Base-by-base conservation (phyloP, 2,797 vertebrate species). In the Cuniculus paca region DNA sequence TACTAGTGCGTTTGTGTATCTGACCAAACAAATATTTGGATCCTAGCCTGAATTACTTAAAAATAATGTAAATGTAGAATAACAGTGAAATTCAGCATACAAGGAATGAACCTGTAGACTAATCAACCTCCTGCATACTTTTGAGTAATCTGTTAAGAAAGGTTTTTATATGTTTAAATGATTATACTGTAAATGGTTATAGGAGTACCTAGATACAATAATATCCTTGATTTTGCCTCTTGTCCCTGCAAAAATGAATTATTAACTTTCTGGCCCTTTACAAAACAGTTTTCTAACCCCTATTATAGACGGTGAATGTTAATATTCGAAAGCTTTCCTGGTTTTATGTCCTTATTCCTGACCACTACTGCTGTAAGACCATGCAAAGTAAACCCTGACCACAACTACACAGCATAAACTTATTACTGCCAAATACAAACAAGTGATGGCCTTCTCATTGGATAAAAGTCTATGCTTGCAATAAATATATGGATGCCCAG, bases 11-110 rank as follows among this genome's bases (percentile, higher is more conserved):
- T 36, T 36, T 80, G 8, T 58, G n/a, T 74, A 54, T 54, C 61
- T 91, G 52, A 95, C 14, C 79, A 95, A 87, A 12, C 31, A 84
- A 89, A 48, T 80, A 79, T 65, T 92, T 50, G 16, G n/a, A 74
- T 20, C 6, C 16, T 94, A 56, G 20, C 39, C 58, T 92, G 54
- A 75, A 75, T 78, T 80, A 72, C 75, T 82, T 13, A 75, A 94
- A 84, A 96, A 68, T 28, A n/a, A 85, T 6, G 2, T 20, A 85
- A 17, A 88, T 34, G 3, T 34, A 19, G 24, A 39, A 88, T 39
- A 56, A 74, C 24, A 28, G 72, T 74, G 72, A 74, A 45, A 45
- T 74, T 74, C 72, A 45, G 72, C 24, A 45, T 45, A 26, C 24
- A 74, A 45, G 13, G 24, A 74, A 74, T 45, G 72, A 45, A 22